phyloP scores from a whole-genome alignment of 1,140 invertebrate genomes.

The Danaus plexippus region DNA sequence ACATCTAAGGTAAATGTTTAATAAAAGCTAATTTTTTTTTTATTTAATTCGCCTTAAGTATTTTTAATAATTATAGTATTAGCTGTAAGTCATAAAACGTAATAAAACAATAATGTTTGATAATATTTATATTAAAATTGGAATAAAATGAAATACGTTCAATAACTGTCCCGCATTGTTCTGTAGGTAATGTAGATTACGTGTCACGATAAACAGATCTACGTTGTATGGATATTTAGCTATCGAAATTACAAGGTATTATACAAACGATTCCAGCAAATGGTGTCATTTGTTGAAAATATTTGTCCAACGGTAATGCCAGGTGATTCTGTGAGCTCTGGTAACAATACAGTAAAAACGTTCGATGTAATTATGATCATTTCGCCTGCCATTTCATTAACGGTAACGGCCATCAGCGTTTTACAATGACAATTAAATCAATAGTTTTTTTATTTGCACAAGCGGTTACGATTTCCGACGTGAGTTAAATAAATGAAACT shows the following conservation, averaged over 20 bases:
- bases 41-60: neutral
- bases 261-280: slow-evolving; percentile 49
- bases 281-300: slow-evolving; percentile 59
- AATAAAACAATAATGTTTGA: slow-evolving; percentile 3
- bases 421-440: slow-evolving; percentile 43
- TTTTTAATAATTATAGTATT: no score
- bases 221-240: slow-evolving; percentile 28
- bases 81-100: neutral
- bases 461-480: slow-evolving; percentile 2
- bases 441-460: slow-evolving; percentile 18
- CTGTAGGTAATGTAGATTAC: no score
- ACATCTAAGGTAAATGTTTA: neutral
- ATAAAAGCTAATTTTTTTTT: no score
- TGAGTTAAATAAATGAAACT: no score
- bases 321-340: slow-evolving; percentile 57
- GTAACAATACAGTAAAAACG: slow-evolving; percentile 65
- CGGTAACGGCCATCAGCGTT: slow-evolving; percentile 48
- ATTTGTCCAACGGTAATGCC: slow-evolving; percentile 62
- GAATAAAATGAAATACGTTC: slow-evolving; percentile 1
- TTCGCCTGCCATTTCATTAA: slow-evolving; percentile 64
- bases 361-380: slow-evolving; percentile 61
- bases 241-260: slow-evolving; percentile 58
- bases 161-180: neutral
- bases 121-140: no score
- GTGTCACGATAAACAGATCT: neutral